A percentile compares a stretch with the other conserved stretches of the same genome.
Evolutionary conservation across 2,113 vertebrate genomes (phyloP).

Genomic region (Naja naja): DNA sequence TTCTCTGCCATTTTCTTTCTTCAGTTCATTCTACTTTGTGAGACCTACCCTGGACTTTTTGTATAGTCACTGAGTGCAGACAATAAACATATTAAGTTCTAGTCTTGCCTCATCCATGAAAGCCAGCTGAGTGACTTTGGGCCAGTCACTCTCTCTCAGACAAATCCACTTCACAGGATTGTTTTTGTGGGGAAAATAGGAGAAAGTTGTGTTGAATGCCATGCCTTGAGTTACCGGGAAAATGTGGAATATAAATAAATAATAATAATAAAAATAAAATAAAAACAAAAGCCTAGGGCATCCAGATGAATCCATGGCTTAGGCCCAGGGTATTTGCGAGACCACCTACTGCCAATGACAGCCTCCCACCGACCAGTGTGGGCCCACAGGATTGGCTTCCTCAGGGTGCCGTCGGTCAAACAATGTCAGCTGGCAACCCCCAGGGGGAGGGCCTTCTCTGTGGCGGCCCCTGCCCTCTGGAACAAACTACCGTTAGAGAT

Average conservation of each 20-base stretch:
- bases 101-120: background rate
- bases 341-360: no score
- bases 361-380: no score
- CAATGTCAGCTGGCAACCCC: no score
- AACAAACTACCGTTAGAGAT: no score
- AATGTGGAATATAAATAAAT: background rate
- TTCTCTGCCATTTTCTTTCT: background rate
- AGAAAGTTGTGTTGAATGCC: background rate
- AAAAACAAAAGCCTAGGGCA: background rate
- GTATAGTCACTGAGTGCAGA: background rate
- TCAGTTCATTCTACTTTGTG: background rate
- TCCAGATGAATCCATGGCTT: no score
- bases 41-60: background rate
- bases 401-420: no score
- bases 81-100: background rate
- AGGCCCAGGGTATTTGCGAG: no score
- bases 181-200: background rate
- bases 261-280: background rate
- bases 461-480: no score
- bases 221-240: background rate
- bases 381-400: no score
- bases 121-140: background rate
- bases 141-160: background rate
- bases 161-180: background rate
- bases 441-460: no score